Conservation (phyloP, 2,113 vertebrate species). For the Hydropotes inermis region DNA sequence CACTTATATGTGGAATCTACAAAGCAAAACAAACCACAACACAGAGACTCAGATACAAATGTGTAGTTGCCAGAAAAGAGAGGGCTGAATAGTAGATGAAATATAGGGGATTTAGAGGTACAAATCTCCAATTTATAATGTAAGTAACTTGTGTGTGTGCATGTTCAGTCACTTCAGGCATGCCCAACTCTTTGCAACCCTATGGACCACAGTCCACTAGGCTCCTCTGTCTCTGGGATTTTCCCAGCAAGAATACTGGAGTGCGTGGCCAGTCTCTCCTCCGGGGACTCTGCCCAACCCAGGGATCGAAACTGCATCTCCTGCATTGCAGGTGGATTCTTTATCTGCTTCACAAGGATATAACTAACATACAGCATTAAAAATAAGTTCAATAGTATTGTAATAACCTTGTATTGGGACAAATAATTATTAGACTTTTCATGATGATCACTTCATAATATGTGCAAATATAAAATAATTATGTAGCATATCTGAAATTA, state of each 20-base stretch:
- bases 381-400: not conserved
- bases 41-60: not conserved
- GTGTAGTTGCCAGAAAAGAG: not conserved
- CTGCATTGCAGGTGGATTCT: no score
- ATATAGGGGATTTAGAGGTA: not conserved
- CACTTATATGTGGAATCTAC: not conserved
- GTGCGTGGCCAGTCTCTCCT: no score
- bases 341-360: not conserved
- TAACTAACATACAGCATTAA: not conserved
- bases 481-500: not conserved
- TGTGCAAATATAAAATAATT: not conserved
- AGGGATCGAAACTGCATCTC: no score
- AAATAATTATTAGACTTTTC: not conserved
- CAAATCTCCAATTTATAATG: not conserved
- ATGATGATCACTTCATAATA: not conserved
- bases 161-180: not conserved
- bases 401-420: not conserved
- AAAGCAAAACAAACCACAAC: not conserved
- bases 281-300: no score
- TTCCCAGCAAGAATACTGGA: not conserved
- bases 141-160: not conserved
- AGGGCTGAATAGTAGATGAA: not conserved
- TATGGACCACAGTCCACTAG: accelerated
- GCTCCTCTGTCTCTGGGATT: not conserved
- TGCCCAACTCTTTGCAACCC: not conserved